Evolutionary conservation across 2,113 vertebrate genomes (phyloP), one percentile per base, ranked within the genome.

Genomic region (Uria aalge): DNA sequence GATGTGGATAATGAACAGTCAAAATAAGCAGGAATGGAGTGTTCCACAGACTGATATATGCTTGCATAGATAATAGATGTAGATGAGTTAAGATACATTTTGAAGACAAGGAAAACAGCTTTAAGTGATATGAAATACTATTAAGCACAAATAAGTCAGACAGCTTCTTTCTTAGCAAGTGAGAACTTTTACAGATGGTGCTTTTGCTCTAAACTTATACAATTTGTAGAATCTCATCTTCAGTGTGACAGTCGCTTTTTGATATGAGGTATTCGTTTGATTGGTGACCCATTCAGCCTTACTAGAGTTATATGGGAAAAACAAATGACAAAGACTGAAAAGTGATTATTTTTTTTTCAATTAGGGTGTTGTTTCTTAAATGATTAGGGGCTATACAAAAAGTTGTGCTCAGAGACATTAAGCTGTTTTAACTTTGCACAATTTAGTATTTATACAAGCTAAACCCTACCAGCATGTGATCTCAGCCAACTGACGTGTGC

Each of bases 261-360:
- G 30, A 67, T 81, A 5, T 41, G 66, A 78, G 19, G 12, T 45
- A 2, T 67, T 62, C 50, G 32, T 67, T 80, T 0, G 0, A 16
- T 23, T 74, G 26, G 23, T 64, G 84, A 36, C 19, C 38, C 26
- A 2, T 59, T 85, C 47, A 63, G 27, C 55, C 32, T 92, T 29
- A 30, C 34, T 67, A 11, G 45, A 77, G 4, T 50, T 60, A 43
- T 24, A 29, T 24, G 18, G 29, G 23, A 71, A 92, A 90, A 76
- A 32, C 6, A 45, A 85, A 34, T 36, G 17, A 53, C 17, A 52
- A 72, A 63, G 21, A 34, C 16, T 77, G 45, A 56, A n/a, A 77
- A 73, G 17, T 38, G 21, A 15, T 27, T 27, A 4, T 24, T 27
- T 45, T 62, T 71, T 26, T 5, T 29, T 26, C 43, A 20, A 45